These are phyloP conservation scores for Squalus acanthias DNA, from an alignment of 2,797 vertebrate species.

Conservation along the genomic window DNA sequence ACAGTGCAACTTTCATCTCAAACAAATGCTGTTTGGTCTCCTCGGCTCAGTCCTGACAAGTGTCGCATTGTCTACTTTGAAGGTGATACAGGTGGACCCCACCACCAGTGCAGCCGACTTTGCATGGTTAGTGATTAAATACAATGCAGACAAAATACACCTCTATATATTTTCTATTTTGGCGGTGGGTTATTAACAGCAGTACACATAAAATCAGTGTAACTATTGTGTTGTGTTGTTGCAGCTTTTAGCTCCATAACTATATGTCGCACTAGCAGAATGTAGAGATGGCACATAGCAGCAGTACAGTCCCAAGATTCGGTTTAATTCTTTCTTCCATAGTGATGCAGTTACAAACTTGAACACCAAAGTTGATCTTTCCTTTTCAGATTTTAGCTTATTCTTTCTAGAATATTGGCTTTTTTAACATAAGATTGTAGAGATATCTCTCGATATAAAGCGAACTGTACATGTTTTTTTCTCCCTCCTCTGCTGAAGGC, in stretches of 20 bases:
- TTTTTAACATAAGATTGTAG: background rate
- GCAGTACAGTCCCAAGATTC: background rate
- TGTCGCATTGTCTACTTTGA: conserved; percentile 83
- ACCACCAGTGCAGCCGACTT: conserved; percentile 80
- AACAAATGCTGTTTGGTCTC: conserved; percentile 71
- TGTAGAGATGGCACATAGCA: background rate
- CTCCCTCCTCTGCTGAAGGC: background rate
- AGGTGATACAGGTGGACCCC: conserved; percentile 70
- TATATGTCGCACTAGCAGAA: background rate
- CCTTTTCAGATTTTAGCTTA: background rate
- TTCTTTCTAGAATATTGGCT: background rate
- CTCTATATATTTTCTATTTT: background rate
- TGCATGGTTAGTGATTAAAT: conserved; percentile 68
- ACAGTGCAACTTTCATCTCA: conserved; percentile 80
- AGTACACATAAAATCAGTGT: background rate
- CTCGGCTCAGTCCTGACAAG: conserved; percentile 86
- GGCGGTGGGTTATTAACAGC: background rate
- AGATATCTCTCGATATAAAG: background rate
- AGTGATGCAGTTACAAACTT: background rate
- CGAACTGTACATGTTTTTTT: background rate
- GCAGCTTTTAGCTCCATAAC: background rate
- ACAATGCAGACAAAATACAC: background rate
- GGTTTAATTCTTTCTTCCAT: background rate
- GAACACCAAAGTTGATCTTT: background rate
- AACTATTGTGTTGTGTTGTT: background rate